Percentiles rank a stretch among this genome's conserved stretches.
Conservation (phyloP, 2,888 invertebrate species). For the Mythimna impura region DNA sequence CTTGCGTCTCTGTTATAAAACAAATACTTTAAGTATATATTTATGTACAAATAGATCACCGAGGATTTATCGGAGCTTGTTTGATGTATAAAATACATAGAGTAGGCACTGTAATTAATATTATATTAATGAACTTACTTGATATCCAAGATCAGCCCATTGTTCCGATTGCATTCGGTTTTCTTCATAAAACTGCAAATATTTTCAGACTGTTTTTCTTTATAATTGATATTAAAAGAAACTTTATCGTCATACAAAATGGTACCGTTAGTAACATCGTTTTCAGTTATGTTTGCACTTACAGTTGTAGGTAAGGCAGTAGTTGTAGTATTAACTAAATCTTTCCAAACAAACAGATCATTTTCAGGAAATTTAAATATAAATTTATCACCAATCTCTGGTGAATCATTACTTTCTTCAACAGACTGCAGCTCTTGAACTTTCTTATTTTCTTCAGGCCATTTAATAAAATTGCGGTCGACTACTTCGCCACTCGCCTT, state of each 20-base stretch:
- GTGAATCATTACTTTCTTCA: constrained; percentile 39
- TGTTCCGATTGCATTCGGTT: constrained; percentile 72
- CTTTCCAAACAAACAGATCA: constrained; percentile 47
- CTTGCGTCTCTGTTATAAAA: constrained; percentile 68
- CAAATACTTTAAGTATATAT: constrained; percentile 32
- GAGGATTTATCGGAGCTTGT: background rate
- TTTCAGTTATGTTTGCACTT: constrained; percentile 5
- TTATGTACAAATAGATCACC: background rate
- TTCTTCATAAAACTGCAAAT: constrained; percentile 79
- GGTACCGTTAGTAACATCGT: constrained; percentile 2
- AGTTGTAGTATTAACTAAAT: constrained; percentile 26
- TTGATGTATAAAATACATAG: constrained; percentile 3
- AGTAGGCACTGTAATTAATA: background rate
- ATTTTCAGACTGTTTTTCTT: constrained; percentile 69
- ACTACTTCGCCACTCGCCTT: constrained; percentile 7
- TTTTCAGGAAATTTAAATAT: constrained; percentile 74
- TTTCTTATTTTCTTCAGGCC: constrained; percentile 46
- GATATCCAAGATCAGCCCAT: constrained; percentile 74
- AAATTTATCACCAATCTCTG: constrained; percentile 67
- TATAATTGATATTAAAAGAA: constrained; percentile 44
- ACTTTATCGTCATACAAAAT: constrained; percentile 49
- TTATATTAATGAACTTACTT: constrained; percentile 51
- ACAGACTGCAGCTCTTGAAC: constrained; percentile 21
- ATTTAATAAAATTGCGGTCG: constrained; percentile 38
- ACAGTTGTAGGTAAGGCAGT: background rate